Base-by-base conservation (phyloP, 2,113 vertebrate genomes). In the Percina caprodes region DNA sequence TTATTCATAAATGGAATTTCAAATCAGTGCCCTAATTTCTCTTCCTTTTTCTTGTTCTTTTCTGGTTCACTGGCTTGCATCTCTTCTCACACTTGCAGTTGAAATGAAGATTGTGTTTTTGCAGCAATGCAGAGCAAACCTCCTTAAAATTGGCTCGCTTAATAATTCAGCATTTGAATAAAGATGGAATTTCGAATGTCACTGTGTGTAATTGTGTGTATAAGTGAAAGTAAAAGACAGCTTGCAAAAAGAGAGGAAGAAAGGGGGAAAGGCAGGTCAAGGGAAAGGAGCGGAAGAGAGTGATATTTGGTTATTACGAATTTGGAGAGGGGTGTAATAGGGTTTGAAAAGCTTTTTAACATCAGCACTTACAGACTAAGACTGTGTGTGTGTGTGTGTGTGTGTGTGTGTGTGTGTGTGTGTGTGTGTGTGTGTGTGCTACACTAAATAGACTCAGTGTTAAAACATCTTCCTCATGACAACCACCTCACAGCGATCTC, bases 1-100 rank as follows among this genome's bases (percentile, higher is more conserved):
- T 85, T 89, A 89, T 83, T 85, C 87, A 83, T 86, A 88, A 88
- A 88, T 86, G 49, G 82, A 91, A 91, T 85, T 77, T 88, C 56
- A 88, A 88, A 89, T 87, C 65, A 65, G 52, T 82, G 86, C 63
- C 80, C 91, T 84, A 77, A 85, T 92, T 89, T 88, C 56, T 55
- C n/a, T 65, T 49, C 62, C 69, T 24, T 58, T 33, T 3, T 52
- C 60, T 69, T 63, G 39, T 71, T 69, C 45, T 76, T 75, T 77
- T 80, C 69, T 76, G 75, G 75, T 76, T 82, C 80, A 35, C 59
- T 79, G 12, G 4, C 67, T 65, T 42, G 13, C 0, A 1, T 59
- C 82, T 80, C 51, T 65, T 42, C 69, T 80, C 81, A 73, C 67
- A 86, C 74, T 78, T 45, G 62, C 73, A 55, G 84, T 55, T 83